Evolutionary conservation across 2,797 vertebrate genomes (phyloP).

Genomic region (Myioborus melanocephalus): DNA sequence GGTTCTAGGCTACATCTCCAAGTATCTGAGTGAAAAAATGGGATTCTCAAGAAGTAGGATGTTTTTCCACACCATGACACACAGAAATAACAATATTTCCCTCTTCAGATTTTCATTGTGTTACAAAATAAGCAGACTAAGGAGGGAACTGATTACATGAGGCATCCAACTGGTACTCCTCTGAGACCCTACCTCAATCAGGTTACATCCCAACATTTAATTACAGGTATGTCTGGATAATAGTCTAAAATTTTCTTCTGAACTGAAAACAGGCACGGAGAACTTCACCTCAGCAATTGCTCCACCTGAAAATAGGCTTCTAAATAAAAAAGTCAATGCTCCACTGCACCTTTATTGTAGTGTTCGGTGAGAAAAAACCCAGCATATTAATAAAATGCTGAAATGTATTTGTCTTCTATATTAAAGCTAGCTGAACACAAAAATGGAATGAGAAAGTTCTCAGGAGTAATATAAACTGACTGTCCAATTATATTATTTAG

Average conservation of each 20-base stretch:
- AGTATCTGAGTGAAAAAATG: not conserved
- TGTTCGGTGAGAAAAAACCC: not conserved
- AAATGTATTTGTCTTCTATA: not conserved
- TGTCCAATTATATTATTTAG: not conserved
- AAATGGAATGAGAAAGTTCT: not conserved
- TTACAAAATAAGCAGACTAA: not conserved
- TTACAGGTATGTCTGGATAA: not conserved
- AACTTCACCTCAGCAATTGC: not conserved
- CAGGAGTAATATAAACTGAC: not conserved
- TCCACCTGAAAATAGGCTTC: not conserved
- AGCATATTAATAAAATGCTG: not conserved
- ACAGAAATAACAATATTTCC: not conserved
- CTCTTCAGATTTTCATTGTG: not conserved
- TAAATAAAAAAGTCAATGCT: not conserved
- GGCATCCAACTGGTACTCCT: rapidly evolving
- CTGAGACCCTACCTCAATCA: not conserved
- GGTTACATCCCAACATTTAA: not conserved
- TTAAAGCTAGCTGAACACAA: not conserved
- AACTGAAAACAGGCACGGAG: not conserved
- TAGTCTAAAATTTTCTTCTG: not conserved
- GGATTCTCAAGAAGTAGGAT: not conserved
- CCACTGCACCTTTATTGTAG: not conserved
- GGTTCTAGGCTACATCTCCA: not conserved
- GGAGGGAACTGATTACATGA: not conserved
- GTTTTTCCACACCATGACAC: not conserved